phyloP scores from a whole-genome alignment of 2,113 vertebrate species.

The Eclectus roratus region DNA sequence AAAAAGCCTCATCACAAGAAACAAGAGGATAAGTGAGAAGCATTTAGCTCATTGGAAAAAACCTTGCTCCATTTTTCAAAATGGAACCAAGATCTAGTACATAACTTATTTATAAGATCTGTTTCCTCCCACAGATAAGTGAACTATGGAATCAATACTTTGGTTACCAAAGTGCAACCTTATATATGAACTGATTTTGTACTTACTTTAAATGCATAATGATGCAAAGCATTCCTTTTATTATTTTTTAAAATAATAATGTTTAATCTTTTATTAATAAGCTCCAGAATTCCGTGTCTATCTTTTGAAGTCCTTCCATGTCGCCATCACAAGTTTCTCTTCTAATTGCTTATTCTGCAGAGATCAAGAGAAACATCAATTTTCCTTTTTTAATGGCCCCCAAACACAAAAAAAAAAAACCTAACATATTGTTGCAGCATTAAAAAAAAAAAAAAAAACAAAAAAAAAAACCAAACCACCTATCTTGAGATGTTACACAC shows the following conservation, averaged over 20 bases:
- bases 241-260: constrained; percentile 60
- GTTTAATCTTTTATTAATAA: constrained; percentile 57
- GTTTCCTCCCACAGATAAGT: constrained; percentile 2
- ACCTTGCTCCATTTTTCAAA: neutral
- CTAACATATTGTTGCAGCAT: neutral
- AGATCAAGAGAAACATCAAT: neutral
- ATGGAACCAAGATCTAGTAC: neutral
- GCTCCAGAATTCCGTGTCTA: neutral
- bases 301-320: neutral
- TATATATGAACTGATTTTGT: constrained; percentile 56
- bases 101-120: constrained; percentile 54
- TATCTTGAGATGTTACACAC: neutral
- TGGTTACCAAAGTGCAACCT: constrained; percentile 33
- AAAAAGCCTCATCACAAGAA: neutral
- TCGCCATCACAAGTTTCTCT: neutral
- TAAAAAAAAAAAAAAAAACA: neutral
- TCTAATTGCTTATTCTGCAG: neutral
- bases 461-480: too few relatives aligned
- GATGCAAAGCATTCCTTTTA: constrained; percentile 43
- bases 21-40: neutral
- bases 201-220: constrained; percentile 36
- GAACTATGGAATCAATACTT: constrained; percentile 40
- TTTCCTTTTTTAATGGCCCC: neutral
- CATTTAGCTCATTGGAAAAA: neutral
- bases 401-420: neutral